phyloP scores from a whole-genome alignment of 2,113 vertebrate genomes.

The Danionella cerebrum region DNA sequence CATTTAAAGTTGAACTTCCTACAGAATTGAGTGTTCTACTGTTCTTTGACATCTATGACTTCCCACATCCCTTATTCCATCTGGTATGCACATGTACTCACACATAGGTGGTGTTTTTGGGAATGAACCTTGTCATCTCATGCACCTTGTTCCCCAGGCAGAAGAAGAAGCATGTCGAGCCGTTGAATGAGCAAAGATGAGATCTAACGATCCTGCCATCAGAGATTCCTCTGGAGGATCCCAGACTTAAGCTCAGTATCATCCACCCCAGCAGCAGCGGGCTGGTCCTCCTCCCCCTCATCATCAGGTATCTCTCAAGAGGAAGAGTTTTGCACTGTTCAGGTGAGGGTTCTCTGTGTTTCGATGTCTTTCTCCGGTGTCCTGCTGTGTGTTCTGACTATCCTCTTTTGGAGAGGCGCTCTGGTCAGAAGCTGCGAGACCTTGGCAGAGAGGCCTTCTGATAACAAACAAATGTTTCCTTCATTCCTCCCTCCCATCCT shows the following conservation, averaged over 20 bases:
- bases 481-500: slow-evolving; percentile 17
- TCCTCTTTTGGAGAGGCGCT: not conserved
- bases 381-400: not conserved
- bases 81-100: too few relatives aligned
- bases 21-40: too few relatives aligned
- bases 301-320: not conserved
- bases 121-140: slow-evolving; percentile 46
- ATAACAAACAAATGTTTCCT: slow-evolving; percentile 33
- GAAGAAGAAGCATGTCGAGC: slow-evolving; percentile 9
- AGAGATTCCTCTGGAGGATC: slow-evolving; percentile 1
- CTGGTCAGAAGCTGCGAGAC: slow-evolving; percentile 31
- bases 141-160: slow-evolving; percentile 17
- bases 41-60: too few relatives aligned
- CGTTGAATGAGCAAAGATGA: slow-evolving; percentile 11
- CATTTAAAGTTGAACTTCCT: too few relatives aligned
- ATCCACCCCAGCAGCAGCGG: not conserved
- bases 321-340: not conserved
- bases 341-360: slow-evolving; percentile 5
- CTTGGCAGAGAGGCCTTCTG: slow-evolving; percentile 33
- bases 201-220: not conserved
- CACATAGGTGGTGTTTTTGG: slow-evolving; percentile 46
- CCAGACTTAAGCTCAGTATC: slow-evolving; percentile 7
- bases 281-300: not conserved
- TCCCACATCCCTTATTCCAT: too few relatives aligned
- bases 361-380: not conserved